Base-by-base conservation (phyloP, 2,888 invertebrate species). In the Drosophila macrospina region DNA sequence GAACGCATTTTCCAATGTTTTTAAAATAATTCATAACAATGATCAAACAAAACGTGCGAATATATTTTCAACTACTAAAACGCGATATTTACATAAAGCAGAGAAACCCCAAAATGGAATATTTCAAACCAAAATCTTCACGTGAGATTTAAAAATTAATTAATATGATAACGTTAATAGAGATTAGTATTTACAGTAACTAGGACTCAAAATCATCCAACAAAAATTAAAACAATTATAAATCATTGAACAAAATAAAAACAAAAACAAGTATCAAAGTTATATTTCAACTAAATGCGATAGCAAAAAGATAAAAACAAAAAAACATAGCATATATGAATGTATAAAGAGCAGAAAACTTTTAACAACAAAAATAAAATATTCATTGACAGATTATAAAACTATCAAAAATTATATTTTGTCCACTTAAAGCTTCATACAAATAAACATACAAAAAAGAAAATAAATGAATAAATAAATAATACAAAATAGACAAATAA, bases 391-490 rank as follows among this genome's bases (percentile, higher is more conserved):
- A 56, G 16, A 45, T 16, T 28, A 15, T n/a, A 45, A 52, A 42
- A 44, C 11, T 20, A 55, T 62, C 45, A 65, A 65, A 54, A 54
- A 59, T 74, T 74, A 82, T 69, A 85, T 77, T 82, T 85, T 85
- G 83, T 85, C 81, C 80, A 86, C 84, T 80, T 81, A 74, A 80
- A 80, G 83, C 86, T 84, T 80, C 74, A 85, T 78, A 69, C 71
- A 71, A 74, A 62, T 56, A 67, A 47, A 57, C 8, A 60, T 11
- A 20, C 65, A 69, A 55, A 66, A 32, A 47, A 64, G 54, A 45
- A 26, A 47, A 61, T 41, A 47, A 44, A 15, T 28, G 4, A 1
- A 20, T 20, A 10, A 26, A 24, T 24, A 10, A 45, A 11, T 45
- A 28, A 36, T 26, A 57, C 66, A 65, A 48, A 67, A 69, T 65